Conservation (phyloP, 2,888 invertebrate species). For the Aspidiotus rigidus region DNA sequence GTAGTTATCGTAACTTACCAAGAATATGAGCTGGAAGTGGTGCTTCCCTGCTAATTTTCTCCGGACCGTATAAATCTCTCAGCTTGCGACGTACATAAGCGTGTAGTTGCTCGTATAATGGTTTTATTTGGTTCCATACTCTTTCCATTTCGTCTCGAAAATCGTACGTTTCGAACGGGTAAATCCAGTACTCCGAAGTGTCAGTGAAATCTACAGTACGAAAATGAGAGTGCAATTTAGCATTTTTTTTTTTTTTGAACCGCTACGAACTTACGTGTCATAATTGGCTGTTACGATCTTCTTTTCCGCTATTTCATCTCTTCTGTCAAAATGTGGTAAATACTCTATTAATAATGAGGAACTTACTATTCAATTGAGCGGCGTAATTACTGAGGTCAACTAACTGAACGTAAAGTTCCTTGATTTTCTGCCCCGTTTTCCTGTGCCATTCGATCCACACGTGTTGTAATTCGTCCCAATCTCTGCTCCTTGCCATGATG, state of each 20-base stretch:
- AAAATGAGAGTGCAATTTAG: background rate
- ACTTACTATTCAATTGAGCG: conserved; percentile 69
- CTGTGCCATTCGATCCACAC: conserved; percentile 87
- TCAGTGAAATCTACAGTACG: conserved; percentile 65
- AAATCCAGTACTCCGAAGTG: conserved; percentile 81
- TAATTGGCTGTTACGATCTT: too few relatives aligned
- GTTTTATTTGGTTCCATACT: conserved; percentile 74
- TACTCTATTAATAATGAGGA: background rate
- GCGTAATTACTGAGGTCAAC: conserved; percentile 71
- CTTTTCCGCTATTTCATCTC: too few relatives aligned
- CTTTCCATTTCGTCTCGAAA: conserved; percentile 70
- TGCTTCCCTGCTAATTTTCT: conserved; percentile 66
- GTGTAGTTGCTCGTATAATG: conserved; percentile 77
- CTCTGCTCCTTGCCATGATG: conserved; percentile 69
- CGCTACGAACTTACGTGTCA: too few relatives aligned
- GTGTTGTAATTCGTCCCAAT: conserved; percentile 81
- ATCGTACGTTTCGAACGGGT: conserved; percentile 68
- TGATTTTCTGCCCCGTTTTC: conserved; percentile 67
- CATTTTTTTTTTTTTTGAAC: too few relatives aligned
- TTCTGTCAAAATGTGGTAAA: too few relatives aligned
- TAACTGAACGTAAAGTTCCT: conserved; percentile 70
- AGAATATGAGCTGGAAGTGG: conserved; percentile 77
- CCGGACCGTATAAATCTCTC: conserved; percentile 72
- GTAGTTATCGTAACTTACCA: conserved; percentile 45
- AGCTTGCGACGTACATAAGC: conserved; percentile 79